These are phyloP conservation scores for Coccyzus lansbergi DNA, from an alignment of 2,797 vertebrate genomes.

Conservation along the genomic window DNA sequence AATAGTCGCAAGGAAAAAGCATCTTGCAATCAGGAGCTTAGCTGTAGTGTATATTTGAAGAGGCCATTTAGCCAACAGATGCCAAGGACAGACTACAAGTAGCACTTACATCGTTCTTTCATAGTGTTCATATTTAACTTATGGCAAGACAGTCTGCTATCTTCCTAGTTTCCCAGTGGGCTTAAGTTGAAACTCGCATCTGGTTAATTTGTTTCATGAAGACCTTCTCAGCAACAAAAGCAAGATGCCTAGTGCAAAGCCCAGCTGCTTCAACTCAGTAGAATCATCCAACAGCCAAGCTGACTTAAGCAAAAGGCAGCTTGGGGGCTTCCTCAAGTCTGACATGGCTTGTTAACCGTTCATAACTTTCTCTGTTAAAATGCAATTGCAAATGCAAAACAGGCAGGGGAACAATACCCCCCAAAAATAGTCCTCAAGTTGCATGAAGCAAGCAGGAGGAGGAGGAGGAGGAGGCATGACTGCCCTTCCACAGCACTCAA, in stretches of 20 bases:
- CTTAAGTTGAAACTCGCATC: not conserved
- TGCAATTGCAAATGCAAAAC: not conserved
- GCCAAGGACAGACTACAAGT: slow-evolving; percentile 33
- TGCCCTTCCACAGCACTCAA: not conserved
- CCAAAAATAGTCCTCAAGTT: not conserved
- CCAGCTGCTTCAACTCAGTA: not conserved
- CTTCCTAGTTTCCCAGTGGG: not conserved
- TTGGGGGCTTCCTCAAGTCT: not conserved
- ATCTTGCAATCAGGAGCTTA: slow-evolving; percentile 15
- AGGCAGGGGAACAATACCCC: not conserved
- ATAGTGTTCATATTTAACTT: not conserved
- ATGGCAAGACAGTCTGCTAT: not conserved
- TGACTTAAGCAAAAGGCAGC: not conserved
- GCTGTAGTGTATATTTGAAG: not conserved
- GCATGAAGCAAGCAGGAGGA: not conserved
- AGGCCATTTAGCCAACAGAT: slow-evolving; percentile 28
- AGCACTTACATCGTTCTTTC: not conserved
- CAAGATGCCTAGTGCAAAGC: not conserved
- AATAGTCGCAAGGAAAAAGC: slow-evolving; percentile 28
- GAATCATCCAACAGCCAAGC: not conserved
- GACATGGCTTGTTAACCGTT: not conserved
- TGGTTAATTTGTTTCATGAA: not conserved
- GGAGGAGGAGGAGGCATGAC: rapidly evolving
- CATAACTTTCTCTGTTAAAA: not conserved
- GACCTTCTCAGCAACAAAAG: not conserved